phyloP scores from a whole-genome alignment of 2,888 invertebrate genomes.

The Germaria angustata region DNA sequence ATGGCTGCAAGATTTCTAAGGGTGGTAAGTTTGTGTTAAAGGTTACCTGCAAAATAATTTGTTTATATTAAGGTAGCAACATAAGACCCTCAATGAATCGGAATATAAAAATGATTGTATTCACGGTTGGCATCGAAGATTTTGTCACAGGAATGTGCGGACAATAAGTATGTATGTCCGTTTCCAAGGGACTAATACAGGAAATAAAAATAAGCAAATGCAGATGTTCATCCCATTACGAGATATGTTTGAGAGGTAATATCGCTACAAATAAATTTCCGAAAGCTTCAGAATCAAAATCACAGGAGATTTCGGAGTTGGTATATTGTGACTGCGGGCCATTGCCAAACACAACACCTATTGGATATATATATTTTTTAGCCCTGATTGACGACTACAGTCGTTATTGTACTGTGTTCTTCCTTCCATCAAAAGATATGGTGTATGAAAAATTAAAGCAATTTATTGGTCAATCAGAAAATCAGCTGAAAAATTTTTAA shows the following conservation, averaged over 20 bases:
- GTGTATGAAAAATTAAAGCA: not conserved
- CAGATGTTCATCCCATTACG: conserved; percentile 3
- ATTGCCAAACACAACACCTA: not conserved
- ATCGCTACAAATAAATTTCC: not conserved
- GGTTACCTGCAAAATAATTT: too few relatives aligned
- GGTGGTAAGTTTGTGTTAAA: not conserved
- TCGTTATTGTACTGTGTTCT: conserved; percentile 18
- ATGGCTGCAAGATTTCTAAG: conserved; percentile 14
- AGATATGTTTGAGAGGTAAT: conserved; percentile 27
- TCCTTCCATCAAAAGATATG: conserved; percentile 18
- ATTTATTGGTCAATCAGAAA: conserved; percentile 11
- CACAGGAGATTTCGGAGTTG: too few relatives aligned
- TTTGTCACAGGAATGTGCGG: too few relatives aligned
- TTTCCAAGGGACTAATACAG: not conserved
- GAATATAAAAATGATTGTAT: too few relatives aligned
- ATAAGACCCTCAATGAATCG: too few relatives aligned
- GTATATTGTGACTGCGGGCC: too few relatives aligned
- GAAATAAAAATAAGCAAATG: conserved; percentile 4
- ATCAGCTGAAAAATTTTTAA: conserved; percentile 7
- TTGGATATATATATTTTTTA: conserved; percentile 10
- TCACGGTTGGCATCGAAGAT: too few relatives aligned
- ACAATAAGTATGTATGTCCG: too few relatives aligned
- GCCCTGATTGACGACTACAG: conserved; percentile 33
- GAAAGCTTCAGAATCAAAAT: not conserved
- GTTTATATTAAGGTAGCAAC: too few relatives aligned